Evolutionary conservation across 2,113 vertebrate genomes (phyloP).

Genomic region (Cisticola juncidis): DNA sequence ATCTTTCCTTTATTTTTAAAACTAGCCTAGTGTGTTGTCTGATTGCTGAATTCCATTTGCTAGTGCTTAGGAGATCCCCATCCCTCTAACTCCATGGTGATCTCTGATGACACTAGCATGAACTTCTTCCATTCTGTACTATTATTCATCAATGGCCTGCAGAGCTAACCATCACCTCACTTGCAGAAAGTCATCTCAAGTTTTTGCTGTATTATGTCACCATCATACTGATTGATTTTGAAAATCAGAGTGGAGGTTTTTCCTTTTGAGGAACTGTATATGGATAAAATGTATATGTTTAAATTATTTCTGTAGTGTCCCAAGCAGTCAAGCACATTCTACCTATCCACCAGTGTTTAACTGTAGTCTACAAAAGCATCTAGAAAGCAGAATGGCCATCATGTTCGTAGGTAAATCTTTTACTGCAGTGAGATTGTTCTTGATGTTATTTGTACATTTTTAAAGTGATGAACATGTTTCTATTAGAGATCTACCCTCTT

Average conservation of each 20-base stretch:
- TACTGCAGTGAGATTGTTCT: background rate
- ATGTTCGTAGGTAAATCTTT: background rate
- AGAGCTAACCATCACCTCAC: background rate
- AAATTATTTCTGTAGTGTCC: background rate
- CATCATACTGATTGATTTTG: background rate
- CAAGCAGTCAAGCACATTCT: background rate
- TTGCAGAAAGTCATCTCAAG: background rate
- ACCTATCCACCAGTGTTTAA: background rate
- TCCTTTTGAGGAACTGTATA: background rate
- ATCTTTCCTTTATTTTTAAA: background rate
- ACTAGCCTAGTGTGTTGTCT: background rate
- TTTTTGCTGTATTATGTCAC: background rate
- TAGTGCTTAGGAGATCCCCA: background rate
- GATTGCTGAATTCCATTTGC: background rate
- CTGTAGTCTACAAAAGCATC: background rate
- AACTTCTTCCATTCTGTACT: background rate
- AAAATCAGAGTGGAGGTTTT: background rate
- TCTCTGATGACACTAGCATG: background rate
- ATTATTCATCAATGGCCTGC: background rate
- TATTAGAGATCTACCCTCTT: background rate
- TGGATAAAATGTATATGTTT: background rate
- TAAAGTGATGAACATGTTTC: background rate
- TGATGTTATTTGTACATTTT: background rate
- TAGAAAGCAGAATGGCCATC: background rate
- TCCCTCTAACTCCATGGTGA: background rate